A percentile compares a stretch with the other conserved stretches of the same genome.
These are phyloP conservation scores for Cladorhizidae sp. DNA, from an alignment of 37 sponge, comb jelly and placozoan species.

Conservation along the genomic window DNA sequence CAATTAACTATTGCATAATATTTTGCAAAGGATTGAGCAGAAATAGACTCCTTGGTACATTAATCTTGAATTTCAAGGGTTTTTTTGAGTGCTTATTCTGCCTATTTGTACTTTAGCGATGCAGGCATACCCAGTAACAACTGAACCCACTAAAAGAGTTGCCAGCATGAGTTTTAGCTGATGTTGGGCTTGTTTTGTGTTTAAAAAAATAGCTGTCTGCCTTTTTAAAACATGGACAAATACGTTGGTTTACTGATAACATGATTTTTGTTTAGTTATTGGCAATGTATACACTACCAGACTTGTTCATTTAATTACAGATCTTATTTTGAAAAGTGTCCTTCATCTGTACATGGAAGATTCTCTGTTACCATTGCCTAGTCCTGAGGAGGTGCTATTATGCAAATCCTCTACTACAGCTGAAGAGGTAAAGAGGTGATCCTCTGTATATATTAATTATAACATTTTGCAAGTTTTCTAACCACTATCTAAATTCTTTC, in stretches of 20 bases:
- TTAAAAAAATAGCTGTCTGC: too few relatives aligned
- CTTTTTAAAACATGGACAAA: neutral
- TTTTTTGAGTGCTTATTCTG: too few relatives aligned
- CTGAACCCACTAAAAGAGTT: too few relatives aligned
- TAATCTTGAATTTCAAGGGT: too few relatives aligned
- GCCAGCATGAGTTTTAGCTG: too few relatives aligned
- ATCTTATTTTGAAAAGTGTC: slow-evolving; percentile 38
- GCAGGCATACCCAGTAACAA: too few relatives aligned
- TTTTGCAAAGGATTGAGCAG: too few relatives aligned
- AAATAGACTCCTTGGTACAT: too few relatives aligned
- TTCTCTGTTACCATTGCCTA: slow-evolving; percentile 59
- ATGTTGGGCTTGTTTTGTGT: too few relatives aligned
- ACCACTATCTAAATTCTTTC: neutral
- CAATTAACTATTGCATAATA: too few relatives aligned
- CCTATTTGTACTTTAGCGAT: too few relatives aligned
- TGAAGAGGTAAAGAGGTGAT: slow-evolving; percentile 58
- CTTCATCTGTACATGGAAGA: slow-evolving; percentile 59
- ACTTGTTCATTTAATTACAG: slow-evolving; percentile 24
- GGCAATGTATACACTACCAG: neutral
- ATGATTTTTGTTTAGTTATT: neutral
- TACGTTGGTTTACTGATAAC: neutral
- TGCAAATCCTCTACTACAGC: slow-evolving; percentile 60
- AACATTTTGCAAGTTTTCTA: neutral
- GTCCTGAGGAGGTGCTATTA: slow-evolving; percentile 62
- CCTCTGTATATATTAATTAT: neutral